Evolutionary conservation across 2,797 vertebrate genomes (phyloP), one percentile per base, ranked within the genome.

Genomic region (Ceyx erithaca): DNA sequence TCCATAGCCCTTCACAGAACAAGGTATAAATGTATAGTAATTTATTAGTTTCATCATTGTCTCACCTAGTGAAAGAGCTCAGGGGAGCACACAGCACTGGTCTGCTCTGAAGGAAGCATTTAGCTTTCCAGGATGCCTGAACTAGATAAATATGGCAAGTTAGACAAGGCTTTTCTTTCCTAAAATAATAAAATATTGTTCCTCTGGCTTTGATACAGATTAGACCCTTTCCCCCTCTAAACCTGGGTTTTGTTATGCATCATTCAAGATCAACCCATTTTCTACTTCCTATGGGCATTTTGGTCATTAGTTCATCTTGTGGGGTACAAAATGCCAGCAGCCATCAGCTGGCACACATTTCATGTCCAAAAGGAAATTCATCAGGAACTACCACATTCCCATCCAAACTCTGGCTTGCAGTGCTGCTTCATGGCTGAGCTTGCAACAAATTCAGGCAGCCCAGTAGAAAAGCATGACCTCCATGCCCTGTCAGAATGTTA

Each of bases 391-490:
- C 22, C 25, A 40, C 19, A 8, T 12, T 30, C 33, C 16, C 46
- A 14, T 3, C 4, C 21, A 41, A 37, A 43, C 13, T 67, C n/a
- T 84, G 46, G 83, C 43, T 54, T 7, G 1, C 33, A 69, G 22
- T 5, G 21, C 33, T 3, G 1, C 43, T 79, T 46, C 0, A 0
- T 41, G 21, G 49, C 48, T n/a, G 43, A 73, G 52, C 18, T 20
- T 31, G 9, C 43, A 35, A n/a, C 14, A 66, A 9, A 13, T 35
- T 80, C 25, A 35, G 31, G 49, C 16, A 92, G 64, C 52, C 45
- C 6, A 2, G 10, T 10, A 67, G 64, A 31, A 62, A 54, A 46
- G 35, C 23, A 20, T 0, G 0, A 68, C 40, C 70, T 45, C 75
- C 3, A 0, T 8, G 59, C 13, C 46, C 81, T 16, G 22, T 5